Conservation (phyloP, 2,113 vertebrate genomes). For the Thymallus thymallus region DNA sequence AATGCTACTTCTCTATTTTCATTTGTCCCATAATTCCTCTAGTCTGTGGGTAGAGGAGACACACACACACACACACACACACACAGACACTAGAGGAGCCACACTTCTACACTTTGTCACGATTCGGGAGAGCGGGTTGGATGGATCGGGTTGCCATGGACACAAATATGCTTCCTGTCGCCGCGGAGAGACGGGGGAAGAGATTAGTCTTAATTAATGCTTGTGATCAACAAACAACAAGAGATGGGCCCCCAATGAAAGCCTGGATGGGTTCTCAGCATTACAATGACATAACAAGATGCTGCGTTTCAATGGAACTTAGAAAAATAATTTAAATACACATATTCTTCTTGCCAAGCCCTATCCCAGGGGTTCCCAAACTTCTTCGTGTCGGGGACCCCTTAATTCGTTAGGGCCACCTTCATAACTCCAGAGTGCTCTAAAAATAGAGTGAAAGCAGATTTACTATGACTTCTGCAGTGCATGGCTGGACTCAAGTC, state of each 20-base stretch:
- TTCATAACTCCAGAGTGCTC: no score
- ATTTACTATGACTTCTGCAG: no score
- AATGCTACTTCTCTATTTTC: conserved; percentile 44
- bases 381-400: no score
- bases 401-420: no score
- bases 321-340: no score
- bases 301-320: not conserved
- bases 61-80: no score
- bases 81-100: conserved; percentile 19
- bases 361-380: no score
- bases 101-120: conserved; percentile 20
- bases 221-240: conserved; percentile 47
- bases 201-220: conserved; percentile 63
- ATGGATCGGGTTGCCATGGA: conserved; percentile 58
- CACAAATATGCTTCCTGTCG: conserved; percentile 52
- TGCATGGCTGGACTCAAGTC: no score
- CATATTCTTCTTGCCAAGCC: no score
- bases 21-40: conserved; percentile 52
- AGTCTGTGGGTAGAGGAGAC: conserved; percentile 32
- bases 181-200: conserved; percentile 25
- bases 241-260: conserved; percentile 28
- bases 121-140: conserved; percentile 23
- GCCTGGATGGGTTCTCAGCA: conserved; percentile 7
- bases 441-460: no score
- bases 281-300: not conserved